Evolutionary conservation across 2,113 vertebrate genomes (phyloP), one percentile per base, ranked within the genome.

Genomic region (Phyllostomus hastatus): DNA sequence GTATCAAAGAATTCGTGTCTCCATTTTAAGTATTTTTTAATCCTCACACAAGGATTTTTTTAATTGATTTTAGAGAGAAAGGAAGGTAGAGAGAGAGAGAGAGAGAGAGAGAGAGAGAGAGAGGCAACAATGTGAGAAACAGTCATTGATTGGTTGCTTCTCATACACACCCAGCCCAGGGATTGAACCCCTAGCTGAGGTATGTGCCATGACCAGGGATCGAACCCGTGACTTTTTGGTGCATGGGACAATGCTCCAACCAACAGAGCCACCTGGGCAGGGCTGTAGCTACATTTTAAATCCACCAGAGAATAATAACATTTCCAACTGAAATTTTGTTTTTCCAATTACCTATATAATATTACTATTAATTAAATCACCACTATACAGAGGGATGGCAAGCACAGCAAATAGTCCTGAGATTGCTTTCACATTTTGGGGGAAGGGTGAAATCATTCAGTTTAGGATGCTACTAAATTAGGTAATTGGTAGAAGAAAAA

Each of bases 291-390:
- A 11, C 54, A 10, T 88, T 94, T 95, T 54, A 81, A 87, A 91
- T 38, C 69, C 17, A 35, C 35, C 35, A 26, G 12, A 83, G 33
- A 76, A 52, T 50, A 54, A 75, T 35, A 87, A 75, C 24, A 96
- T 94, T 87, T 96, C 38, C 28, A 72, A 10, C 1, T 88, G 72
- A 92, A 96, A 91, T 50, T n/a, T 83, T 91, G 3, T 87, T 90
- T 46, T 95, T 93, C 82, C 43, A 91, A 20, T 88, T 93, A 81
- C n/a, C 41, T 67, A 81, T 54, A 61, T 90, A 94, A 48, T 38
- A 43, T 83, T 28, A 26, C 10, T 86, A 9, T 64, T 90, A 52
- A 69, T 86, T 94, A 95, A 95, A 70, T 94, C 10, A 15, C 41
- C 33, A 35, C 80, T 90, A 57, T 75, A 20, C 43, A 75, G 72